These are phyloP conservation scores for Nebria ingens DNA, from an alignment of 1,140 invertebrate species.

Conservation along the genomic window DNA sequence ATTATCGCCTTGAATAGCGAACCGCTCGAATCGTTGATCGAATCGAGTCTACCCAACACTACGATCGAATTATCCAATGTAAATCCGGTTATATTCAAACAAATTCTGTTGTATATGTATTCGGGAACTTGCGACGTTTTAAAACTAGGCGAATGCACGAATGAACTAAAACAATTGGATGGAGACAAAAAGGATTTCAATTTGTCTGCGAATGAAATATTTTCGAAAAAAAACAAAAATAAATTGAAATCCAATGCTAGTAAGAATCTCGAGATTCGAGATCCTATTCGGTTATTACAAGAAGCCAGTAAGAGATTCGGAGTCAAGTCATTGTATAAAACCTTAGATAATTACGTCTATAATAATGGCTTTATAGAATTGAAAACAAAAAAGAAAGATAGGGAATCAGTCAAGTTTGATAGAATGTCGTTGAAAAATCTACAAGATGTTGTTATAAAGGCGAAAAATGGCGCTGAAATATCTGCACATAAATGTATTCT, in stretches of 20 bases:
- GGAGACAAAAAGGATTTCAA: constrained; percentile 16
- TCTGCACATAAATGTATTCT: constrained; percentile 64
- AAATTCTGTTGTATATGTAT: constrained; percentile 55
- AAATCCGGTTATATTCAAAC: constrained; percentile 49
- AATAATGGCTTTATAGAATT: background rate
- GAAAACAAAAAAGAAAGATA: background rate
- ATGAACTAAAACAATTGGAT: constrained; percentile 13
- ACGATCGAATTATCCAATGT: constrained; percentile 39
- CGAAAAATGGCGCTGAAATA: constrained; percentile 34
- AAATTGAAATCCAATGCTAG: constrained; percentile 14
- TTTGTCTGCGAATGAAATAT: constrained; percentile 44
- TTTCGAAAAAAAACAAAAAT: constrained; percentile 31
- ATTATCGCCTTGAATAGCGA: constrained; percentile 54
- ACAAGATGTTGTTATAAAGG: constrained; percentile 12
- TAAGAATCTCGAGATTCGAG: constrained; percentile 28
- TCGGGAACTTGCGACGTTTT: constrained; percentile 52
- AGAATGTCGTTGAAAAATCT: background rate
- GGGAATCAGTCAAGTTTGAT: constrained; percentile 1
- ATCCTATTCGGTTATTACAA: constrained; percentile 44
- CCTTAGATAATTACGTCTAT: constrained; percentile 35
- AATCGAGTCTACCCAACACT: constrained; percentile 12
- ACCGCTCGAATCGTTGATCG: constrained; percentile 34
- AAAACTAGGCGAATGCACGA: constrained; percentile 37
- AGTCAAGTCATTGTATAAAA: constrained; percentile 37
- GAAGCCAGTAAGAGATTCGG: constrained; percentile 44